phyloP scores from a whole-genome alignment of 1,140 invertebrate species.

The Ephestia elutella region DNA sequence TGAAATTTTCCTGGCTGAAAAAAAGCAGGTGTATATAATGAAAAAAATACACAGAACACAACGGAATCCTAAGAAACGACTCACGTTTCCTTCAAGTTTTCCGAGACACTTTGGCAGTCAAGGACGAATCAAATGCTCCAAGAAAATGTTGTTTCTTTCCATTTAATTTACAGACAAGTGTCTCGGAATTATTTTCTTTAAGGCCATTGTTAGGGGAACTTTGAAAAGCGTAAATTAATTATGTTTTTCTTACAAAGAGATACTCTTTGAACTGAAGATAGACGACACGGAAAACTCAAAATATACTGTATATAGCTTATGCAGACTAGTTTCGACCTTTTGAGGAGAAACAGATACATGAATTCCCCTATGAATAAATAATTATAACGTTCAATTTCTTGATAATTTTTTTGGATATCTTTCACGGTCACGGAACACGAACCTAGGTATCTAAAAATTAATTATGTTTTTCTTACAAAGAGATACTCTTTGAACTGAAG shows the following conservation, averaged over 20 bases:
- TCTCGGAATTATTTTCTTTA: constrained; percentile 1
- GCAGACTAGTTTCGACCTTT: no score
- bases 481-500: background rate
- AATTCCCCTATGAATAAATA: no score
- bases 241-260: background rate
- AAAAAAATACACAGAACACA: no score
- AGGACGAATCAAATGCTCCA: constrained; percentile 2
- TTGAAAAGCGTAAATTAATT: constrained; percentile 1
- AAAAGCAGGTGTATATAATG: no score
- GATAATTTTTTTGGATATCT: no score
- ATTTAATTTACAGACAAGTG: constrained; percentile 5
- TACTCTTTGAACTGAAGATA: background rate
- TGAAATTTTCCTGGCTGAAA: no score
- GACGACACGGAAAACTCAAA: no score
- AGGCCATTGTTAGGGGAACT: background rate
- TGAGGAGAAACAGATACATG: no score
- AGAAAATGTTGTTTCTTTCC: constrained; percentile 5
- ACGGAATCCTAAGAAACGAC: background rate
- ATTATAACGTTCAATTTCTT: no score
- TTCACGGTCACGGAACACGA: no score
- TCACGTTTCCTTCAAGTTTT: background rate
- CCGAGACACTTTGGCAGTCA: background rate
- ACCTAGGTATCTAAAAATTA: no score
- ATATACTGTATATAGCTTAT: no score
- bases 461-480: background rate